A percentile compares a stretch with the other conserved stretches of the same genome.
Conservation (phyloP, 2,113 vertebrate genomes). For the Cygnus atratus region DNA sequence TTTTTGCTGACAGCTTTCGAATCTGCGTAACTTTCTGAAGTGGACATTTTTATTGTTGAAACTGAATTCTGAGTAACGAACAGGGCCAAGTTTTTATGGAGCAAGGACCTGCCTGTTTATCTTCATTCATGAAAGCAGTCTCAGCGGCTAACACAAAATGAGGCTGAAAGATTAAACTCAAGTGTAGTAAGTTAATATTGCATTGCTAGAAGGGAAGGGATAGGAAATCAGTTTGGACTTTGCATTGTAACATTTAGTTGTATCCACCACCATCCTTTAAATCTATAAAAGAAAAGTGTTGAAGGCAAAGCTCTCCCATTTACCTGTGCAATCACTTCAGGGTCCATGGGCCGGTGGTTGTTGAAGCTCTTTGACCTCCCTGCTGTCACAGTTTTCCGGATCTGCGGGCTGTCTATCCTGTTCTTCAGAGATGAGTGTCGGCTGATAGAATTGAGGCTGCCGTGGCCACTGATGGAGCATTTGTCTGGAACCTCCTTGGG, state of each 20-base stretch:
- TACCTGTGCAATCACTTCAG: conserved; percentile 92
- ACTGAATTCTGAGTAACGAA: not conserved
- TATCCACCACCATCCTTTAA: not conserved
- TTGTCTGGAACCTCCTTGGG: conserved; percentile 91
- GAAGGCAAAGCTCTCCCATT: not conserved
- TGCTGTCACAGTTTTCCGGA: conserved; percentile 87
- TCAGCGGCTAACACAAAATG: not conserved
- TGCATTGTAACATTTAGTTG: not conserved
- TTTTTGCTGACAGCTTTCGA: not conserved
- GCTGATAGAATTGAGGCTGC: conserved; percentile 94
- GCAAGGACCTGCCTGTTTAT: not conserved
- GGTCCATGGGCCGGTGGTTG: conserved; percentile 94
- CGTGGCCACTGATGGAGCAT: conserved; percentile 90
- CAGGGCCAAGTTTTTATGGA: not conserved
- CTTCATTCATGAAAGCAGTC: not conserved
- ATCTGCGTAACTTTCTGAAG: not conserved
- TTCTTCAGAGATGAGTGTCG: conserved; percentile 95
- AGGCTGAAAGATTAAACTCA: not conserved
- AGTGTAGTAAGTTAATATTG: rapidly evolving
- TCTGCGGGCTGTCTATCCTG: conserved; percentile 93
- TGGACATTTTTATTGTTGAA: not conserved
- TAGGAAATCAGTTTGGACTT: rapidly evolving
- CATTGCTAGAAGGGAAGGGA: not conserved
- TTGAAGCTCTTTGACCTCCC: conserved; percentile 98
- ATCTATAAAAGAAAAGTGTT: rapidly evolving